These are phyloP conservation scores for Episyrphus balteatus DNA, from an alignment of 1,140 invertebrate species.

Conservation along the genomic window DNA sequence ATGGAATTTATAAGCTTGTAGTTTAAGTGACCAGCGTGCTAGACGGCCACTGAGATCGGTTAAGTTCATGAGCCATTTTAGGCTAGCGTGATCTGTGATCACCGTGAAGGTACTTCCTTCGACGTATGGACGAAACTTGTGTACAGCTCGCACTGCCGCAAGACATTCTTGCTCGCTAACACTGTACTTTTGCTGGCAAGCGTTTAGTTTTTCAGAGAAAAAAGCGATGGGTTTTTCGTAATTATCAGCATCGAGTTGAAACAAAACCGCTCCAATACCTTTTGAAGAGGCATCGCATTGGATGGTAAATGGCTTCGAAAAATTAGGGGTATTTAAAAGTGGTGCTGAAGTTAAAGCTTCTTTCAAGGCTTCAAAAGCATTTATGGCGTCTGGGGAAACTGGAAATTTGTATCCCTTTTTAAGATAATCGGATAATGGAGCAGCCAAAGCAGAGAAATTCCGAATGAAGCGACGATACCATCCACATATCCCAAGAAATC, in stretches of 20 bases:
- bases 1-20: too few species aligned
- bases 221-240: conserved; percentile 12
- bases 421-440: conserved; percentile 13
- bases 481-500: conserved; percentile 37
- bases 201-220: too few species aligned
- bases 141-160: too few species aligned
- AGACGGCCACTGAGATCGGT: too few species aligned
- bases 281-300: conserved; percentile 30
- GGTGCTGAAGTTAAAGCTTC: conserved; percentile 20
- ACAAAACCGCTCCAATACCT: conserved; percentile 28
- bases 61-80: too few species aligned
- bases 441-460: conserved; percentile 33
- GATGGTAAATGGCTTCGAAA: conserved; percentile 22
- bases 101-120: too few species aligned
- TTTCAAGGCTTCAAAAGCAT: conserved; percentile 25
- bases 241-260: conserved; percentile 15
- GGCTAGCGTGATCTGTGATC: too few species aligned
- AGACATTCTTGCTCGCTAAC: too few species aligned
- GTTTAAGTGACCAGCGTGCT: too few species aligned
- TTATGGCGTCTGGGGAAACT: conserved; percentile 13
- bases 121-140: too few species aligned
- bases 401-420: not conserved
- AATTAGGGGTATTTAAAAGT: conserved; percentile 28
- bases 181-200: too few species aligned
- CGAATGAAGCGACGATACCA: conserved; percentile 38